phyloP scores from a whole-genome alignment of 2,797 vertebrate species.

The Aviceda leuphotes region DNA sequence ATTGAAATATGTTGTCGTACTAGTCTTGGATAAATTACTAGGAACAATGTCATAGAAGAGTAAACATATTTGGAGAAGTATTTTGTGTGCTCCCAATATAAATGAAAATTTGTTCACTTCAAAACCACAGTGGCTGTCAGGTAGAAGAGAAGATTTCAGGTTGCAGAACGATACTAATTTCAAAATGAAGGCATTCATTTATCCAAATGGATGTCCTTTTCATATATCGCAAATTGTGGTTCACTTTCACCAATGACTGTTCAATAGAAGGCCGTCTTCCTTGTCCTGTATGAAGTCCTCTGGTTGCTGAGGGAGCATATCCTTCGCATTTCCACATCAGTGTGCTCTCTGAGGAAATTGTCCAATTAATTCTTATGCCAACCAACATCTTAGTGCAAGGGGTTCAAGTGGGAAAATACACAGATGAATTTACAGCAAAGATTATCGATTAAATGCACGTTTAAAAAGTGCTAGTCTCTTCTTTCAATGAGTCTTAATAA shows the following conservation, averaged over 20 bases:
- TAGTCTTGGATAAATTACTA: not conserved
- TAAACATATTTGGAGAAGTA: not conserved
- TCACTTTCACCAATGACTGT: not conserved
- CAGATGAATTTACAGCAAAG: not conserved
- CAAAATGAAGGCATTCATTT: not conserved
- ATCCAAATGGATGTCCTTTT: not conserved
- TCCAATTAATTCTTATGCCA: not conserved
- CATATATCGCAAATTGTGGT: not conserved
- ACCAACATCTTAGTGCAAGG: not conserved
- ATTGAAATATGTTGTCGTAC: accelerated
- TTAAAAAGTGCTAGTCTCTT: not conserved
- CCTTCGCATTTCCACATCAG: not conserved
- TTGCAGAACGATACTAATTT: not conserved
- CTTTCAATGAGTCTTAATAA: not conserved
- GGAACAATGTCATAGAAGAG: not conserved
- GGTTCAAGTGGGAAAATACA: not conserved
- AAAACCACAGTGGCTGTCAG: not conserved
- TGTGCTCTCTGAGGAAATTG: not conserved
- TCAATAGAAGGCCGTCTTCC: not conserved
- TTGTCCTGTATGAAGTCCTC: not conserved
- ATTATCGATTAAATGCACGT: not conserved
- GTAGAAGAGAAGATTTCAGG: not conserved
- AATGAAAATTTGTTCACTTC: not conserved
- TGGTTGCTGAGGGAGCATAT: not conserved
- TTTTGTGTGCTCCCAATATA: accelerated